phyloP scores from a whole-genome alignment of 1,140 invertebrate species.

The Diploscapter pachys region DNA sequence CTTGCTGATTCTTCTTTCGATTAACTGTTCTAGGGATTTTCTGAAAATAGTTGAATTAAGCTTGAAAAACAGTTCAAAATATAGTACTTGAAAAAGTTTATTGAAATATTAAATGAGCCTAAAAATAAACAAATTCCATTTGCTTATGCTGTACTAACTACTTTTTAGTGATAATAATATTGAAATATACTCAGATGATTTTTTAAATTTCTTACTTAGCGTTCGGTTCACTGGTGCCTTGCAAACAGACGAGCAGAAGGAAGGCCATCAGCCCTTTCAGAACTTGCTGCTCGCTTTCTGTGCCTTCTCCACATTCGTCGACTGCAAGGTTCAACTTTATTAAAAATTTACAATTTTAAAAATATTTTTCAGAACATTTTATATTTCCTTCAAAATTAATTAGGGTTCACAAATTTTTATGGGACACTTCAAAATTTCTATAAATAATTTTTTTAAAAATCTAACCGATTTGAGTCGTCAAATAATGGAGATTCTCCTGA shows the following conservation, averaged over 20 bases:
- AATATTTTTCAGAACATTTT: neutral
- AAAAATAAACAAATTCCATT: too few relatives aligned
- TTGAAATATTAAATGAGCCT: too few relatives aligned
- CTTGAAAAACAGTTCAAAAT: neutral
- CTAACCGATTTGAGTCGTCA: slow-evolving; percentile 60
- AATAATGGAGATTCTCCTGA: slow-evolving; percentile 76
- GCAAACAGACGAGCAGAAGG: slow-evolving; percentile 73
- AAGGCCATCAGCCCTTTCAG: slow-evolving; percentile 89
- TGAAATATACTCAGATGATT: too few relatives aligned
- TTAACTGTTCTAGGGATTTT: slow-evolving; percentile 77
- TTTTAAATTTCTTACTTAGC: neutral
- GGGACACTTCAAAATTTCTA: neutral
- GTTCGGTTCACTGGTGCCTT: slow-evolving; percentile 2
- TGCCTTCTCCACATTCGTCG: slow-evolving; percentile 60
- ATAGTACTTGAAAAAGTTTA: neutral
- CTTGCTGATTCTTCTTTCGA: slow-evolving; percentile 83
- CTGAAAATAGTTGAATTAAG: slow-evolving; percentile 57
- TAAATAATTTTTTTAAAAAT: neutral
- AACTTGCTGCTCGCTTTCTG: slow-evolving; percentile 76
- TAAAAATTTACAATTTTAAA: neutral
- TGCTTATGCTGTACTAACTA: too few relatives aligned
- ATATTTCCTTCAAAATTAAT: neutral
- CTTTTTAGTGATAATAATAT: neutral
- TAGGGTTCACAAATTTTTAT: neutral
- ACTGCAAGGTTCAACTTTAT: slow-evolving; percentile 34